Percentiles rank a stretch among this genome's conserved stretches.
phyloP scores from a whole-genome alignment of 1,140 invertebrate genomes.

The Gerris buenoi region DNA sequence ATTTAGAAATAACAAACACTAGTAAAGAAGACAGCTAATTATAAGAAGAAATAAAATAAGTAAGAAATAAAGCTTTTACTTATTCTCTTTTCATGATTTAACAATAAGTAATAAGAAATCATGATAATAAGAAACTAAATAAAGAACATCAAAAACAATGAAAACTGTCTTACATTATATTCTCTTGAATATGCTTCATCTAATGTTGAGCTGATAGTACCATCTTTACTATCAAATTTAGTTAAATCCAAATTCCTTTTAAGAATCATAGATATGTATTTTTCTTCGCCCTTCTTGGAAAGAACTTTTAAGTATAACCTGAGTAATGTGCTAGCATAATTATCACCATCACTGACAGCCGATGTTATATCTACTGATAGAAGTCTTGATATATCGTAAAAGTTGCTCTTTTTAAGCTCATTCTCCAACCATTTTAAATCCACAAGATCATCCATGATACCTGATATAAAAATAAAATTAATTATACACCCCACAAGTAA shows the following conservation, averaged over 20 bases:
- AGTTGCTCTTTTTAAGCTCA: not conserved
- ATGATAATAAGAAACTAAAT: too few species aligned
- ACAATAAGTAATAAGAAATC: too few species aligned
- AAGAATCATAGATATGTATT: not conserved
- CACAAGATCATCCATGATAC: not conserved
- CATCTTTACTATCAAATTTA: not conserved
- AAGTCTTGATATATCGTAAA: not conserved
- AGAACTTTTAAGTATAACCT: not conserved
- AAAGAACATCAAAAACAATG: too few species aligned
- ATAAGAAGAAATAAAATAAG: too few species aligned
- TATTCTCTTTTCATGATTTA: too few species aligned
- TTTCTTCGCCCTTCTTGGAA: not conserved
- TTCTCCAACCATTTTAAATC: not conserved
- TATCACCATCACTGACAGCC: not conserved
- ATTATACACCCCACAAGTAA: too few species aligned
- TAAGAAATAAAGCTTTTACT: too few species aligned
- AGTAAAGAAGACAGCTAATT: too few species aligned
- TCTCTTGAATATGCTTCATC: not conserved
- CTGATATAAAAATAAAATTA: too few species aligned
- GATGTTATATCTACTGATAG: not conserved
- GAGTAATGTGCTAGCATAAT: not conserved
- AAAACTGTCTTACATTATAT: not conserved
- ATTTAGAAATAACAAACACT: too few species aligned
- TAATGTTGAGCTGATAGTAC: not conserved
- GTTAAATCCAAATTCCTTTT: not conserved